Conservation (phyloP, 2,888 invertebrate species). For the Rhagophthalmus giganteus region DNA sequence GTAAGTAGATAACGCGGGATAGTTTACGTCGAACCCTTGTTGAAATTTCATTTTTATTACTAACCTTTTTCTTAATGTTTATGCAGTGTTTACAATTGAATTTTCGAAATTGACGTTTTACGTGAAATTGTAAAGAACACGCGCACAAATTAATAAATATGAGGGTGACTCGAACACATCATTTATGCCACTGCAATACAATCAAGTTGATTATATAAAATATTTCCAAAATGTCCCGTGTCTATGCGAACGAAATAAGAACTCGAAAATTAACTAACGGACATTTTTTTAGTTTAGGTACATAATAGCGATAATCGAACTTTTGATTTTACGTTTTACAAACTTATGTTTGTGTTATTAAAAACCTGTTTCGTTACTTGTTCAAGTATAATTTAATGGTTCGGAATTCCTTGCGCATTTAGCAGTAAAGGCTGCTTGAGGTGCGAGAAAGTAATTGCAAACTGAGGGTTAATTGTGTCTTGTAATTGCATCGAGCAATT, state of each 20-base stretch:
- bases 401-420: constrained; percentile 20
- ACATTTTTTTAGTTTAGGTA: too few relatives aligned
- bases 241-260: constrained; percentile 31
- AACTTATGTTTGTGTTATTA: constrained; percentile 1
- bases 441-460: constrained; percentile 31
- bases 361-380: constrained; percentile 39
- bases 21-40: too few relatives aligned
- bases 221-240: constrained; percentile 26
- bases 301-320: neutral
- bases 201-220: constrained; percentile 38
- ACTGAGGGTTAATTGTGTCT: constrained; percentile 36
- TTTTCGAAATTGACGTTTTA: too few relatives aligned
- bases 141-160: constrained; percentile 18
- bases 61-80: too few relatives aligned
- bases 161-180: constrained; percentile 10
- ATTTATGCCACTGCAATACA: constrained; percentile 29
- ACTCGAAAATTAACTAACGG: constrained; percentile 13
- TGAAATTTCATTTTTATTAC: too few relatives aligned
- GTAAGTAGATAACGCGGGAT: too few relatives aligned
- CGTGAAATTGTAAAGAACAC: too few relatives aligned
- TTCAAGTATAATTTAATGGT: constrained; percentile 12
- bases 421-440: constrained; percentile 30
- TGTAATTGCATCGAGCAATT: constrained; percentile 37
- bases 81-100: too few relatives aligned
- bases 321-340: neutral